Conservation (phyloP, 2,113 vertebrate species). For the Coracopsis vasa region DNA sequence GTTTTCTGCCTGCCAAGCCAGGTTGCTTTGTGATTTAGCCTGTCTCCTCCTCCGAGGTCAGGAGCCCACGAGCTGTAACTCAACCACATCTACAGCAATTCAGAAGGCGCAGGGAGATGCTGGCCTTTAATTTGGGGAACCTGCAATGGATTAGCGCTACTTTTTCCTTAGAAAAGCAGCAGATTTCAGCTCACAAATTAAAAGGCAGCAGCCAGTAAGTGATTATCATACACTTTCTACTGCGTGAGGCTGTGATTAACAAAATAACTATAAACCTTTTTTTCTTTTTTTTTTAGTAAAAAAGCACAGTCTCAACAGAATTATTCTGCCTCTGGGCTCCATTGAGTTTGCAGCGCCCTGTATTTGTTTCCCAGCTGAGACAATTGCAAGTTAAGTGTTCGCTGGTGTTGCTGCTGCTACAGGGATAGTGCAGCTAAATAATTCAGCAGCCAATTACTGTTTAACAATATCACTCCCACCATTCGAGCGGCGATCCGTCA, state of each 20-base stretch:
- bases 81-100: not conserved
- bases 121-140: not conserved
- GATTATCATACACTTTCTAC: not conserved
- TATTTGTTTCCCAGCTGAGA: conserved; percentile 16
- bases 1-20: not conserved
- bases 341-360: not conserved
- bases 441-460: conserved; percentile 58
- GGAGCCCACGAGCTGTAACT: not conserved
- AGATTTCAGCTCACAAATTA: not conserved
- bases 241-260: not conserved
- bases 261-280: not conserved
- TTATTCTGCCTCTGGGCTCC: not conserved
- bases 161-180: not conserved
- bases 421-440: conserved; percentile 46
- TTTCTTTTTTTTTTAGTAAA: not conserved
- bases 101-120: accelerated
- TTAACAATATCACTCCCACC: conserved; percentile 17
- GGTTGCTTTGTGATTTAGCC: not conserved
- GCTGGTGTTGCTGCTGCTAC: not conserved
- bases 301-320: not conserved
- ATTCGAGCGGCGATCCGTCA: not conserved
- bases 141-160: not conserved
- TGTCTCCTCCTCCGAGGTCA: not conserved
- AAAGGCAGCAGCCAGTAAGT: not conserved
- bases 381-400: not conserved